A percentile compares a stretch with the other conserved stretches of the same genome.
These are phyloP conservation scores for Achatina immaculata DNA, from an alignment of 1,140 invertebrate species.

Conservation along the genomic window DNA sequence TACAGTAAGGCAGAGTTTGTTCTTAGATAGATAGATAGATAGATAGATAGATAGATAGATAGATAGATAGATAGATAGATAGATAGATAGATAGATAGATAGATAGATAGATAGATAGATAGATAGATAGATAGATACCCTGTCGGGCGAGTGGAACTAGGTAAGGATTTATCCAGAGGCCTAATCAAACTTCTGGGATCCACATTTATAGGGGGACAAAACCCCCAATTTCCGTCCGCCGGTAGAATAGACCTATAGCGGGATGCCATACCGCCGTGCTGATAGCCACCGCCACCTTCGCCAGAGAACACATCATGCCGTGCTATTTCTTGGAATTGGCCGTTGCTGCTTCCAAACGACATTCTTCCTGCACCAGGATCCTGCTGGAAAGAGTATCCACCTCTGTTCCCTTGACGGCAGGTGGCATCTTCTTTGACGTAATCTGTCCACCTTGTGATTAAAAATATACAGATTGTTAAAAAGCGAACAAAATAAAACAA, in stretches of 20 bases:
- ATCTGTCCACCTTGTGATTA: background rate
- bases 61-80: background rate
- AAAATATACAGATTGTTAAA: too few species aligned
- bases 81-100: background rate
- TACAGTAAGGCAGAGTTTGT: too few species aligned
- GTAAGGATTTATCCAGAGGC: background rate
- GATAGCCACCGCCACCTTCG: too few species aligned
- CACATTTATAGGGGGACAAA: background rate
- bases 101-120: background rate
- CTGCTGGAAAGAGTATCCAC: background rate
- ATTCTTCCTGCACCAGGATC: background rate
- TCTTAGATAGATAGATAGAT: background rate
- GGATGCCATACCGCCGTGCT: background rate
- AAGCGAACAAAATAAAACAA: too few species aligned
- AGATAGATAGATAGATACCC: background rate
- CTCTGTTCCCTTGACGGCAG: background rate
- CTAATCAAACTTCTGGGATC: slow-evolving; percentile 14
- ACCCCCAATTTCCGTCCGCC: background rate
- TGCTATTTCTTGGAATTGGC: background rate
- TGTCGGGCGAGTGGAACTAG: background rate
- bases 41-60: background rate
- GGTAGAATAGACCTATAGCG: background rate
- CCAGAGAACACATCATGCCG: background rate
- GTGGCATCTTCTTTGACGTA: background rate
- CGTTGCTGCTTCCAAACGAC: too few species aligned